Conservation (phyloP, 1,140 invertebrate genomes). For the Magallana gigas region DNA sequence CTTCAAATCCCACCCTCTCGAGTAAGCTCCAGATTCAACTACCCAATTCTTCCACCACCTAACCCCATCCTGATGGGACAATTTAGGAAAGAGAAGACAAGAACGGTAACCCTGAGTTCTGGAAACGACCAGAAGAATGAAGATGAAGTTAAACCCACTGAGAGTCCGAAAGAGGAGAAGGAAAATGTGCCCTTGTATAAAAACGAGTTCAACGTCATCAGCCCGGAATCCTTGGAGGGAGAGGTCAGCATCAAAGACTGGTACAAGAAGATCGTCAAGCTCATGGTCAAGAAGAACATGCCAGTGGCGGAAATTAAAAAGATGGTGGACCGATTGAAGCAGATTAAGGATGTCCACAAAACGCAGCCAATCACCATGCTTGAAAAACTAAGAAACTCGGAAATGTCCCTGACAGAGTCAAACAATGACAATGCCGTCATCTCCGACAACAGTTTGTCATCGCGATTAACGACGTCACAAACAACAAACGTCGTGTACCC, state of each 20-base stretch:
- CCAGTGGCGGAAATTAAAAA: background rate
- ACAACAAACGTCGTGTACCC: background rate
- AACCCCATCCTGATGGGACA: background rate
- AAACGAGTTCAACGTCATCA: conserved; percentile 26
- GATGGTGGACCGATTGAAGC: background rate
- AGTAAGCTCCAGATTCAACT: background rate
- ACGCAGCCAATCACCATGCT: background rate
- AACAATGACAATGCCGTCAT: background rate
- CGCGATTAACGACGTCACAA: background rate
- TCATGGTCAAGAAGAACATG: background rate
- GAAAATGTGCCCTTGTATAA: background rate
- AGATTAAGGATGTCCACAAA: conserved; percentile 9
- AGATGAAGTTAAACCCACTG: background rate
- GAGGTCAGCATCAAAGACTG: background rate
- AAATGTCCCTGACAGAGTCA: background rate
- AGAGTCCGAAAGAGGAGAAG: background rate
- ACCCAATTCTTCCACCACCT: background rate
- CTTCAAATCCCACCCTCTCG: background rate
- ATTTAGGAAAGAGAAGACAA: background rate
- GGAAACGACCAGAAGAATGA: background rate
- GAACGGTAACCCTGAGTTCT: background rate
- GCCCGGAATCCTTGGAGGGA: conserved; percentile 17
- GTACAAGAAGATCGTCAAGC: conserved; percentile 21
- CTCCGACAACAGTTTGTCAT: background rate
- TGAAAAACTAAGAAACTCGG: background rate